A percentile compares a stretch with the other conserved stretches of the same genome.
phyloP scores from a whole-genome alignment of 2,888 invertebrate genomes.

The Corbicula japonica region DNA sequence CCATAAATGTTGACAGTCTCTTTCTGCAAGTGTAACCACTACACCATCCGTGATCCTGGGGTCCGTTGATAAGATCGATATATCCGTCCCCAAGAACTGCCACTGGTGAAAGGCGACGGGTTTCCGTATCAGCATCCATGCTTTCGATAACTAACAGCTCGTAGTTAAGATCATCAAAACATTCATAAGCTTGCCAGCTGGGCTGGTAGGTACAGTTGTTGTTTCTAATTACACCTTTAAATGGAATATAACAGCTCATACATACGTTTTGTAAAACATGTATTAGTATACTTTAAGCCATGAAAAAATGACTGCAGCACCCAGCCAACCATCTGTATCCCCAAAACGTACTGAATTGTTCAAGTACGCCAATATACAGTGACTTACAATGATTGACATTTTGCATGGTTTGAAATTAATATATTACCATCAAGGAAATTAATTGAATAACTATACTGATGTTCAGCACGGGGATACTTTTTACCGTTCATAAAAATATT shows the following conservation, averaged over 20 bases:
- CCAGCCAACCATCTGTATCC: too few species aligned
- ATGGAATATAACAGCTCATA: not conserved
- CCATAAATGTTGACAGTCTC: slow-evolving; percentile 81
- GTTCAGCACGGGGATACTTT: too few species aligned
- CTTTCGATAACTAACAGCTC: slow-evolving; percentile 81
- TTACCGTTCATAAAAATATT: too few species aligned
- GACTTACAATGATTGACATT: too few species aligned
- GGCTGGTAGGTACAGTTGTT: slow-evolving; percentile 64
- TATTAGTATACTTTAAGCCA: too few species aligned
- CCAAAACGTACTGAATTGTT: too few species aligned
- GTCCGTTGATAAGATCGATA: slow-evolving; percentile 85
- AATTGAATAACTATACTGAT: too few species aligned
- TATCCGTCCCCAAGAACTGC: slow-evolving; percentile 70
- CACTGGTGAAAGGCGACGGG: slow-evolving; percentile 82
- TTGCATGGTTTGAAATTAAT: too few species aligned
- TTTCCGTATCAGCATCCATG: slow-evolving; percentile 84
- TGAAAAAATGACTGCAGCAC: too few species aligned
- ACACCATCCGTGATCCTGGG: slow-evolving; percentile 86
- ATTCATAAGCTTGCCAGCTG: slow-evolving; percentile 79
- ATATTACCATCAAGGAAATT: too few species aligned
- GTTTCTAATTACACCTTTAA: slow-evolving; percentile 78
- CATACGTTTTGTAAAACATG: too few species aligned
- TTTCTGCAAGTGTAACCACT: slow-evolving; percentile 83
- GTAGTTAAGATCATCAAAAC: slow-evolving; percentile 73
- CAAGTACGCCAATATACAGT: too few species aligned